phyloP scores from a whole-genome alignment of 2,797 vertebrate species.

The Apogon hyalosoma region DNA sequence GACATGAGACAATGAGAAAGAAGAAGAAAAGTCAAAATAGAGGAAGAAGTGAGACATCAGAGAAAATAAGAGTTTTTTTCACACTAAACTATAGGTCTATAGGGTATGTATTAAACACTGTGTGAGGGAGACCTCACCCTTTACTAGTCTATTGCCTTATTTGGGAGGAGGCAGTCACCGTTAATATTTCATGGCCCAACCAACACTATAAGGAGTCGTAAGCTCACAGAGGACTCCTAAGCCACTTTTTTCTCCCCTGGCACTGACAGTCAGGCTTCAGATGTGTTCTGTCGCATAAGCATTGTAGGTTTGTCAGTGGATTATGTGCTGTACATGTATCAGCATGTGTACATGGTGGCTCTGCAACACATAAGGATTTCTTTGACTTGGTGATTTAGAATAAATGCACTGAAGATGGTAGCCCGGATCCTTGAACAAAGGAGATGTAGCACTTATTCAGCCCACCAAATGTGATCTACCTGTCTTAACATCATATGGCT shows the following conservation, averaged over 20 bases:
- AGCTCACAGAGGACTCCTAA: constrained; percentile 60
- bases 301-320: constrained; percentile 38
- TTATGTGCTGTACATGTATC: constrained; percentile 32
- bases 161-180: constrained; percentile 68
- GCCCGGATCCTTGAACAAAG: constrained; percentile 57
- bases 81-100: constrained; percentile 57
- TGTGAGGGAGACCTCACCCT: constrained; percentile 75
- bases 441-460: constrained; percentile 50
- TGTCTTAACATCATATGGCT: constrained; percentile 59
- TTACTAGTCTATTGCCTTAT: constrained; percentile 75
- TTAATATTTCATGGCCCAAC: constrained; percentile 79
- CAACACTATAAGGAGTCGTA: constrained; percentile 71
- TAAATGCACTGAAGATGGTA: constrained; percentile 46
- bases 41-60: constrained; percentile 37
- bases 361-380: background rate
- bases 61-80: constrained; percentile 54
- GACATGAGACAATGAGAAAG: constrained; percentile 23
- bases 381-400: constrained; percentile 28
- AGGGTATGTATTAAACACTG: constrained; percentile 75
- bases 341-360: constrained; percentile 12
- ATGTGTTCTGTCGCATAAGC: constrained; percentile 35
- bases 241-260: constrained; percentile 9
- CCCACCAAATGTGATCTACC: constrained; percentile 38
- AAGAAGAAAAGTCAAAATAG: constrained; percentile 17
- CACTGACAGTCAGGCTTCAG: constrained; percentile 52